These are phyloP conservation scores for Cylindroiulus punctatus DNA, from an alignment of 2,888 invertebrate species.

Conservation along the genomic window DNA sequence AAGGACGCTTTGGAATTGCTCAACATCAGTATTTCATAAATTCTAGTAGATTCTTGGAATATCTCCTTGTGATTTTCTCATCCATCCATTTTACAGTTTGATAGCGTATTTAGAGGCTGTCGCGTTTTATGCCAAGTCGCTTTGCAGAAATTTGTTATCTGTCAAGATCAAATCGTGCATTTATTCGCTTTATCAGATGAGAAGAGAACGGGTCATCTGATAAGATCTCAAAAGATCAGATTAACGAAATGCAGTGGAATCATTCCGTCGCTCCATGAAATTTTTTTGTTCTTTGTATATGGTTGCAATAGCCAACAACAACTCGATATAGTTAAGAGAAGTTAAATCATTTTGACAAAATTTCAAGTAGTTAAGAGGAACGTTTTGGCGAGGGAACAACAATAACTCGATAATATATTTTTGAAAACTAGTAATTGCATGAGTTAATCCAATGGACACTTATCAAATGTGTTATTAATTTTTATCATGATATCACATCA, in stretches of 20 bases:
- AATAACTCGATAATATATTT: too few species aligned
- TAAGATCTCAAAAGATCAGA: too few species aligned
- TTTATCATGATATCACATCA: too few species aligned
- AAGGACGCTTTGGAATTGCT: neutral
- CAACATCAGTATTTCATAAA: neutral
- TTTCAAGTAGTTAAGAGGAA: too few species aligned
- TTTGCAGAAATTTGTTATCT: neutral
- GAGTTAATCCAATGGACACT: too few species aligned
- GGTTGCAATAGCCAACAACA: too few species aligned
- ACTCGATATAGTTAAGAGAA: too few species aligned
- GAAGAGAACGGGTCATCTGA: neutral
- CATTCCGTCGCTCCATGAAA: neutral
- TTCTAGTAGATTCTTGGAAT: neutral
- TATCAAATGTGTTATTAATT: too few species aligned
- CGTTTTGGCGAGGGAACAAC: too few species aligned
- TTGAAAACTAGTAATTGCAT: too few species aligned
- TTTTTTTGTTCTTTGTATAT: neutral
- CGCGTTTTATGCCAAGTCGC: neutral
- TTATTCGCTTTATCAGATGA: neutral
- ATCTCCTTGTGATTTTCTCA: neutral
- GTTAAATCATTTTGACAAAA: too few species aligned
- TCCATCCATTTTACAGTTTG: neutral
- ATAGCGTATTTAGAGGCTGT: neutral
- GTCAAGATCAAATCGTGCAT: slow-evolving; percentile 23
- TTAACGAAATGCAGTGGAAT: slow-evolving; percentile 18